These are phyloP conservation scores for Gryllus longicercus DNA, from an alignment of 2,888 invertebrate species.

Conservation along the genomic window DNA sequence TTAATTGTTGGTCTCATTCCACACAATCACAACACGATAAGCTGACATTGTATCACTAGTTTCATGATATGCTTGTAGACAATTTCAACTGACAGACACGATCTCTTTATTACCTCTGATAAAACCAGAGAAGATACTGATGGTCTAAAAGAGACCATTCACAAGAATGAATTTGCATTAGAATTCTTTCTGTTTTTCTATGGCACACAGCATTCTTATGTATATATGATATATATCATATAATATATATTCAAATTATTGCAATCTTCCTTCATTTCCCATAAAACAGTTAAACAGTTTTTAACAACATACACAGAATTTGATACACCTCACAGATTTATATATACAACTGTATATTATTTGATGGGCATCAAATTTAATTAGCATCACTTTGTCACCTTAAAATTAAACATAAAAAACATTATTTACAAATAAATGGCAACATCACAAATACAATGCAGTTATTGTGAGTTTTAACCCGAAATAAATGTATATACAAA, in stretches of 20 bases:
- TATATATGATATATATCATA: neutral
- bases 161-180: neutral
- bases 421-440: too few species aligned
- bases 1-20: constrained; percentile 1
- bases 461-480: too few species aligned
- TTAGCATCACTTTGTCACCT: too few species aligned
- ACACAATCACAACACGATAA: neutral
- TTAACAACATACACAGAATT: neutral
- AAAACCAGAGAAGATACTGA: constrained; percentile 8
- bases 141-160: neutral
- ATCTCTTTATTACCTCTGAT: neutral
- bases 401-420: too few species aligned
- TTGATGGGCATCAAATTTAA: neutral
- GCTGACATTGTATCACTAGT: constrained; percentile 1
- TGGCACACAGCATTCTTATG: neutral
- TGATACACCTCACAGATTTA: neutral
- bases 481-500: too few species aligned
- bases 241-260: neutral
- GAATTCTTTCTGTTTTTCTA: neutral
- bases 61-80: constrained; percentile 11
- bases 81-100: neutral
- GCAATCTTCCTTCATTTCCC: constrained; percentile 2
- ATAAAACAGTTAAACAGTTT: neutral
- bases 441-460: too few species aligned
- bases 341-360: constrained; percentile 2